These are phyloP conservation scores for Urosaurus nigricauda DNA, from an alignment of 2,797 vertebrate genomes.

Conservation along the genomic window DNA sequence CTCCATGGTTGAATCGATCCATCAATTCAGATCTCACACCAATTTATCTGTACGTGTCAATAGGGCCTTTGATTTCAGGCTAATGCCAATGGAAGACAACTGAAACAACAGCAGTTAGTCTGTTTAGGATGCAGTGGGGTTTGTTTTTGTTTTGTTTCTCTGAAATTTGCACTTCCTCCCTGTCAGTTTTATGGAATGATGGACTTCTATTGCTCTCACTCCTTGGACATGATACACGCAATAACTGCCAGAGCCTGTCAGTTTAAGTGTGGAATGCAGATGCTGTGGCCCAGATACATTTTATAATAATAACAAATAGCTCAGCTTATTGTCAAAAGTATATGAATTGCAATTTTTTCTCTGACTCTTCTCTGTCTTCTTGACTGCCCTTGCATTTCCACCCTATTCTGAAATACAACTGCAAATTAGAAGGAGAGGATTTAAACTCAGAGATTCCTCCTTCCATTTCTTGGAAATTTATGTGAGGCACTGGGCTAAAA, in stretches of 20 bases:
- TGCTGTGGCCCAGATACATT: background rate
- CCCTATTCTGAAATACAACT: background rate
- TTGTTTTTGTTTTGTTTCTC: background rate
- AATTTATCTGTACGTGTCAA: no score
- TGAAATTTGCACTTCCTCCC: background rate
- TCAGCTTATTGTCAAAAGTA: background rate
- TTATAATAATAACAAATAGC: background rate
- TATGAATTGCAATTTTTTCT: background rate
- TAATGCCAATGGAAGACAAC: background rate
- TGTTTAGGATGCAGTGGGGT: background rate
- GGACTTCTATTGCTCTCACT: background rate
- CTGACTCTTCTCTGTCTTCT: background rate
- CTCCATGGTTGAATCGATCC: no score
- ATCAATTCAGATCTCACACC: no score
- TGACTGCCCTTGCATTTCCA: background rate
- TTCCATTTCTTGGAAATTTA: conserved; percentile 14
- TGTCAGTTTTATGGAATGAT: background rate
- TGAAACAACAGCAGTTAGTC: background rate
- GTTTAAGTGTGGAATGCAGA: background rate
- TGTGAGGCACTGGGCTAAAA: background rate
- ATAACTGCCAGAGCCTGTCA: background rate
- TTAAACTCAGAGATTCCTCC: background rate
- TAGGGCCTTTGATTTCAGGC: no score
- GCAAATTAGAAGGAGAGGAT: background rate
- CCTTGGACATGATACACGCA: background rate